Base-by-base conservation (phyloP, 2,797 vertebrate genomes). In the Poecilia gillii region DNA sequence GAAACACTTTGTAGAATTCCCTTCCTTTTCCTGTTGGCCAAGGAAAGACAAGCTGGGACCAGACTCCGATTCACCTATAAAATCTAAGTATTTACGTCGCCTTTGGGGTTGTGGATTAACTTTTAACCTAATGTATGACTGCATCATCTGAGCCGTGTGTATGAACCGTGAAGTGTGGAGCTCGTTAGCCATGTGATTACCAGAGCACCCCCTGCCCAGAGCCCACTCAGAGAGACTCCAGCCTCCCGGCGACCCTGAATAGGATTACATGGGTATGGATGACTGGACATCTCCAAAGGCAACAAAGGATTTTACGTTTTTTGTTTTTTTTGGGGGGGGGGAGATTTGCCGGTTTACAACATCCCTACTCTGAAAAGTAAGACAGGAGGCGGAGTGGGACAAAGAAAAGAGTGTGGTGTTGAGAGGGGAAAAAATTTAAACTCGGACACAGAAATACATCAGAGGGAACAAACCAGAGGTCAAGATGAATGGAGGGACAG, bases 11-110 rank as follows among this genome's bases (percentile, higher is more conserved):
- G 87, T 83, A 85, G 83, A 86, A 87, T 82, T 78, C 28, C 77
- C 90, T 90, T 93, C 93, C 92, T 91, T 85, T 92, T 94, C 92
- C 93, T 91, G 89, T 85, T 79, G 68, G 87, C 74, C 13, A 57
- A 85, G 86, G 84, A 84, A 74, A 83, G 70, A 75, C 43, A 28
- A 13, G 43, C 80, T 70, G 53, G 4, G 73, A 77, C 25, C 73
- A 33, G 47, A 49, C 75, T 74, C 33, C 12, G 59, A 66, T 39
- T 75, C 46, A 28, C 20, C 53, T 14, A 13, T 45, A 8, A 13
- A 68, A 74, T 28, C 13, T 46, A 41, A 43, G 25, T 36, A 57
- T 23, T 4, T 33, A 20, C 31, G 43, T 57, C 1, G 70, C 28
- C 2, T 53, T 57, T 75, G 0, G 1, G 33, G 77, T 72, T 66